These are phyloP conservation scores for Panzeria rudis DNA, from an alignment of 2,888 invertebrate genomes.

Conservation along the genomic window DNA sequence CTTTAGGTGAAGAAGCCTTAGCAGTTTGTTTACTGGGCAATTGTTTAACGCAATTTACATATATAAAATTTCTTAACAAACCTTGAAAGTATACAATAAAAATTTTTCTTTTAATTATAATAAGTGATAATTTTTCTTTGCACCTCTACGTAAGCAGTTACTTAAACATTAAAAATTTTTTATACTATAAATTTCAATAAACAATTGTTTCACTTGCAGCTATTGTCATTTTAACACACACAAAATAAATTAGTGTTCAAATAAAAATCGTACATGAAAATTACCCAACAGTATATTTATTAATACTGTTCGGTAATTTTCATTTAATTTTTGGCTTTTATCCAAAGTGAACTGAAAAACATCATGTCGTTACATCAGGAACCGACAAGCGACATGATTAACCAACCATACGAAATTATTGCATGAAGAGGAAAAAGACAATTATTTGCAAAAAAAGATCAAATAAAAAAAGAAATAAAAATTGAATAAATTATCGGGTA, in stretches of 20 bases:
- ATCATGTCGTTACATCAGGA: conserved; percentile 33
- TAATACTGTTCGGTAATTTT: background rate
- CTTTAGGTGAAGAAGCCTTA: too few species aligned
- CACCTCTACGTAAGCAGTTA: background rate
- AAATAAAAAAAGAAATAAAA: conserved; percentile 6
- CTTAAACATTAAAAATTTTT: conserved; percentile 5
- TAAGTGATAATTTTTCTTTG: background rate
- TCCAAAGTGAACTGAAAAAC: conserved; percentile 30
- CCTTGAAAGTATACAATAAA: background rate
- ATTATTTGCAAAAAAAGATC: conserved; percentile 23
- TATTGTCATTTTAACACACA: background rate
- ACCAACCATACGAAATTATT: conserved; percentile 53
- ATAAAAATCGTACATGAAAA: conserved; percentile 22
- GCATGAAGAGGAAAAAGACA: conserved; percentile 48
- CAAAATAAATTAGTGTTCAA: background rate
- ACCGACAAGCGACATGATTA: conserved; percentile 48
- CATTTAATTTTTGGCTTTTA: conserved; percentile 38
- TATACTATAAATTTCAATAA: conserved; percentile 23
- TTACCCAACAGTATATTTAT: conserved; percentile 42
- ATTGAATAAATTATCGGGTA: background rate
- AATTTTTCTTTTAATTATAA: background rate
- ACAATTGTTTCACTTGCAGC: conserved; percentile 34
- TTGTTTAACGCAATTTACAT: background rate
- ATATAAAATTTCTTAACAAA: background rate
- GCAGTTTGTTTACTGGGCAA: background rate